Evolutionary conservation across 2,888 invertebrate species (phyloP).

Genomic region (Lycia hirtaria): DNA sequence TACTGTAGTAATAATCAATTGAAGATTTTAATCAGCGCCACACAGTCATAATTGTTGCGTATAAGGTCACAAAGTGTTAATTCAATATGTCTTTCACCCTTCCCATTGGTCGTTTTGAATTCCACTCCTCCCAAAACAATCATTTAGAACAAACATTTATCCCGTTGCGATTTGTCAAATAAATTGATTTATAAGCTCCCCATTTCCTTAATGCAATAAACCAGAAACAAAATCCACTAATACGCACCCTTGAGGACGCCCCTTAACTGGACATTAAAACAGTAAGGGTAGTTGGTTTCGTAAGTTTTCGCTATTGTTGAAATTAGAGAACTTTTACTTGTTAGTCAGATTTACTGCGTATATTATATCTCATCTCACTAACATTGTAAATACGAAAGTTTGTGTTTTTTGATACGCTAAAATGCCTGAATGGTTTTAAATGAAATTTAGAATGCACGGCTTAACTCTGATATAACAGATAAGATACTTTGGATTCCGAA

Average conservation of each 20-base stretch:
- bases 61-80: too few relatives aligned
- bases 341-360: too few relatives aligned
- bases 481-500: too few relatives aligned
- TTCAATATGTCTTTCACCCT: not conserved
- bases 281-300: constrained; percentile 14
- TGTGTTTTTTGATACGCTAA: too few relatives aligned
- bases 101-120: not conserved
- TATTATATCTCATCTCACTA: too few relatives aligned
- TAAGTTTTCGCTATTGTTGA: too few relatives aligned
- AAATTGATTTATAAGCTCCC: constrained; percentile 43
- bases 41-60: not conserved
- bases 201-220: constrained; percentile 55
- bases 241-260: constrained; percentile 45
- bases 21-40: not conserved
- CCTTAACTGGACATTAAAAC: constrained; percentile 25
- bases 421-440: too few relatives aligned
- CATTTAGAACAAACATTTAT: constrained; percentile 29
- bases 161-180: constrained; percentile 40
- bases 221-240: constrained; percentile 57
- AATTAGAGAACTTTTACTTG: too few relatives aligned
- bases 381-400: too few relatives aligned
- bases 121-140: constrained; percentile 6
- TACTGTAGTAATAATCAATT: not conserved
- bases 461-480: too few relatives aligned
- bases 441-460: too few relatives aligned